Conservation (phyloP, 2,888 invertebrate genomes). For the Choreutis nemorana region DNA sequence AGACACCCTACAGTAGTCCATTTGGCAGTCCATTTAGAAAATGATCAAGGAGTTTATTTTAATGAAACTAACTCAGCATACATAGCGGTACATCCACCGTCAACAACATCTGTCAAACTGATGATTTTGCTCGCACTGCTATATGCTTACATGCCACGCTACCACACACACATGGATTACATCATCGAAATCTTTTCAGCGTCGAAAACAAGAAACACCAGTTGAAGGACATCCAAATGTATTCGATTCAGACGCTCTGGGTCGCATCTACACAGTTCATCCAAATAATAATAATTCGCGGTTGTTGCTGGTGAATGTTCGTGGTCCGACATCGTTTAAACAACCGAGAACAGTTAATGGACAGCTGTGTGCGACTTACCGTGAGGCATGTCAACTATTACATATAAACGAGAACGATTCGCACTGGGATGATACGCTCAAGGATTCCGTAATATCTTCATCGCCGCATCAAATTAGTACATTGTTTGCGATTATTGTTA, state of each 20-base stretch:
- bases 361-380: slow-evolving; percentile 11
- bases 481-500: slow-evolving; percentile 14
- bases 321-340: slow-evolving; percentile 13
- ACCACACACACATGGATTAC: not conserved
- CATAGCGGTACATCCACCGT: slow-evolving; percentile 12
- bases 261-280: slow-evolving; percentile 2
- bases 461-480: slow-evolving; percentile 10
- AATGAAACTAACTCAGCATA: slow-evolving; percentile 12
- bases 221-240: slow-evolving; percentile 1
- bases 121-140: not conserved
- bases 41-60: slow-evolving; percentile 12
- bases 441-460: slow-evolving; percentile 12
- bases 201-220: slow-evolving; percentile 3
- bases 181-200: slow-evolving; percentile 1
- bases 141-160: not conserved
- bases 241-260: slow-evolving; percentile 1
- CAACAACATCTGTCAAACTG: slow-evolving; percentile 11
- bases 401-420: slow-evolving; percentile 10
- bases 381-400: slow-evolving; percentile 10
- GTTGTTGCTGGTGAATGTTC: slow-evolving; percentile 11
- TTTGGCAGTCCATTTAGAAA: slow-evolving; percentile 10
- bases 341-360: slow-evolving; percentile 14
- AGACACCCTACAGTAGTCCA: slow-evolving; percentile 13
- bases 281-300: slow-evolving; percentile 10
- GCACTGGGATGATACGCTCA: slow-evolving; percentile 12